phyloP scores from a whole-genome alignment of 2,797 vertebrate genomes.

The Pangasius larnaudii region DNA sequence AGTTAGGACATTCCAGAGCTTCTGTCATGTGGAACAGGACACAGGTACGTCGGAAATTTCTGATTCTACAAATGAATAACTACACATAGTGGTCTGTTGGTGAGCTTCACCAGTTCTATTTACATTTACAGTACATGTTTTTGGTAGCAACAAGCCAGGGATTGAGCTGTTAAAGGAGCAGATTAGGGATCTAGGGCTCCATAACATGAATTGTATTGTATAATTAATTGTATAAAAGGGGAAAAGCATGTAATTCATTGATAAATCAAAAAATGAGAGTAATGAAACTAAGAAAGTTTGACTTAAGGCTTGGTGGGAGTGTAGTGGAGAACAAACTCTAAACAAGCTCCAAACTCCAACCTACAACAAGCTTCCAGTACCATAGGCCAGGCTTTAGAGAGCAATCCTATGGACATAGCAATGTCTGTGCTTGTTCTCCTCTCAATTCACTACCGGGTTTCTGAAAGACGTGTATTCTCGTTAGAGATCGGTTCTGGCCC shows the following conservation, averaged over 20 bases:
- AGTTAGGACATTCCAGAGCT: constrained; percentile 94
- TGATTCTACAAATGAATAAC: neutral
- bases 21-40: constrained; percentile 98
- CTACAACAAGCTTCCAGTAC: neutral
- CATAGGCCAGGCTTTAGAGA: neutral
- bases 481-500: neutral
- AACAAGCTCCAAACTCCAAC: neutral
- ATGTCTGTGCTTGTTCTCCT: neutral
- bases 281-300: neutral
- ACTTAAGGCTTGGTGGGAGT: neutral
- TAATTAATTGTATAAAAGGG: neutral
- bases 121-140: neutral
- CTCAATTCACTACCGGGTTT: neutral
- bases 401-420: neutral
- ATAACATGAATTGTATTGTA: neutral
- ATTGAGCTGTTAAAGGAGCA: neutral
- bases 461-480: neutral
- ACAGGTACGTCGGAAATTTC: constrained; percentile 77
- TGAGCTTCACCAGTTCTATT: neutral
- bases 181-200: neutral
- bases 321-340: neutral
- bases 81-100: neutral
- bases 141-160: neutral
- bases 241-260: neutral
- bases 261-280: neutral